Base-by-base conservation (phyloP, 2,888 invertebrate species). In the Halictus ligatus region DNA sequence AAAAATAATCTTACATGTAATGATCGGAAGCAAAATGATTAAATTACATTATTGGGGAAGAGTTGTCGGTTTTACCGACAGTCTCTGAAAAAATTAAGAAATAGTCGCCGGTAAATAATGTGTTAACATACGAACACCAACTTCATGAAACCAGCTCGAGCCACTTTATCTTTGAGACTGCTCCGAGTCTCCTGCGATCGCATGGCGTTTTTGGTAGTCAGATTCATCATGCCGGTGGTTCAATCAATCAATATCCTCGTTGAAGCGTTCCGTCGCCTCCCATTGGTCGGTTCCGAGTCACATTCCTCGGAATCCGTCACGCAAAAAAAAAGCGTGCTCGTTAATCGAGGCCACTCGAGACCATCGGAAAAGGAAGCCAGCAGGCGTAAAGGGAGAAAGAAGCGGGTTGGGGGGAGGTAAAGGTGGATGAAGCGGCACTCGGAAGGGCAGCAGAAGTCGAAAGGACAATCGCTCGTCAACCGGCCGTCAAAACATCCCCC, bases 401-500 rank as follows among this genome's bases (percentile, higher is more conserved):
- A n/a, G 64, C 64, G 29, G 60, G 75, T 75, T 35, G 35, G 35
- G 35, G 71, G 75, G 76, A 54, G 75, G 78, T 78, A 86, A 71
- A 18, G 54, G 73, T 71, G 78, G 35, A 18, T 69, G 50, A 87
- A 85, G 78, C 72, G 83, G 81, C 43, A 79, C 85, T 87, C 85
- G 87, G 89, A 87, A 85, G 89, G 90, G 83, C 84, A 81, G 64
- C 78, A 81, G 73, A 89, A 90, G 64, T 78, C 80, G 73, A 89
- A 90, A 90, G 92, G 92, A 93, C 93, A 93, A 93, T 94, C 92
- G 94, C 93, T 94, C 94, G 94, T 95, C 94, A 95, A 95, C 89
- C 93, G 91, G 90, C 93, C 94, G 95, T 95, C 95, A 95, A 94
- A 95, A 95, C 95, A 95, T 94, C 94, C 94, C 94, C 94, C 93